Percentiles rank a stretch among this genome's conserved stretches.
Conservation (phyloP, 1,140 invertebrate species). For the Ladona fulva region DNA sequence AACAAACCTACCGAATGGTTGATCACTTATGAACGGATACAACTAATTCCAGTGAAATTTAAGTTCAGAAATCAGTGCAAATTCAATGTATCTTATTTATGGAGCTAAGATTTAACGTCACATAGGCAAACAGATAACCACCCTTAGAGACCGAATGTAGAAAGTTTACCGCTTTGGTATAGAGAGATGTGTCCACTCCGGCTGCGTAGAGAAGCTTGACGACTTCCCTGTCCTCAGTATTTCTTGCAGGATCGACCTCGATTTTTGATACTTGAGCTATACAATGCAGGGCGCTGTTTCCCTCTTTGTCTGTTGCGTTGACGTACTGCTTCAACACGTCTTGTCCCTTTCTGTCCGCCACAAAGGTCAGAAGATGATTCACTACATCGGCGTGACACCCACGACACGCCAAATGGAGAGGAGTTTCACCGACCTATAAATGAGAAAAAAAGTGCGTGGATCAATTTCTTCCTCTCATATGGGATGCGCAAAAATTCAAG, state of each 20-base stretch:
- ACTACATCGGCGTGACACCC: constrained; percentile 81
- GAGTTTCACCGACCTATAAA: constrained; percentile 83
- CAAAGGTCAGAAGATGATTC: constrained; percentile 72
- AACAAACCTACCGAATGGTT: too few species aligned
- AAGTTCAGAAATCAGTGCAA: too few species aligned
- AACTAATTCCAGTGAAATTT: too few species aligned
- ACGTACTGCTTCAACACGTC: constrained; percentile 64
- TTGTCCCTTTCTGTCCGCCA: constrained; percentile 61
- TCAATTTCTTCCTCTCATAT: too few species aligned
- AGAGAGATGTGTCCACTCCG: constrained; percentile 77
- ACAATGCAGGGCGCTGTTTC: constrained; percentile 88
- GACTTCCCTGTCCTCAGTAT: constrained; percentile 82
- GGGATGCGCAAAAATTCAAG: too few species aligned
- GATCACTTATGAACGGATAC: too few species aligned
- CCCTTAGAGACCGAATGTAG: too few species aligned
- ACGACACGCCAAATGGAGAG: constrained; percentile 80
- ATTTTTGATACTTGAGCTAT: constrained; percentile 68
- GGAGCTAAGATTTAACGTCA: too few species aligned
- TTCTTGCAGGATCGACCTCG: constrained; percentile 48
- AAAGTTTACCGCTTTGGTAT: constrained; percentile 58
- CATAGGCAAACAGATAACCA: too few species aligned
- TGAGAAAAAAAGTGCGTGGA: too few species aligned
- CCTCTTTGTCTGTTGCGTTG: constrained; percentile 77
- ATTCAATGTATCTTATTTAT: too few species aligned
- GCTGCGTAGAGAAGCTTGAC: constrained; percentile 79